Conservation (phyloP, 2,797 vertebrate genomes). For the Myotis planiceps region DNA sequence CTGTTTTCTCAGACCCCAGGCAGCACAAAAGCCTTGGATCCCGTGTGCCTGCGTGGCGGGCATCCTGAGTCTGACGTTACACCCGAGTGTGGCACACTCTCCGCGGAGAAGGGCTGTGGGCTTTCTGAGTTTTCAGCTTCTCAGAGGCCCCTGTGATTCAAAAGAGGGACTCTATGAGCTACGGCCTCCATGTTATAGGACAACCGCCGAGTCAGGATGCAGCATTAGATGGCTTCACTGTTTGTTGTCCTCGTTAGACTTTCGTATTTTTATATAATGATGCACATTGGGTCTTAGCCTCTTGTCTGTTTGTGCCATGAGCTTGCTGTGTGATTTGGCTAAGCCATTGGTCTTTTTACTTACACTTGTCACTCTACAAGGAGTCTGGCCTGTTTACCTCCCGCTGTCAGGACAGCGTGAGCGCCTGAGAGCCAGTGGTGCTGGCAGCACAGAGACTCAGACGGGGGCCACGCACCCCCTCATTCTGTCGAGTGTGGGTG, state of each 20-base stretch:
- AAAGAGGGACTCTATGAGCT: neutral
- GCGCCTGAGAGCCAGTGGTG: neutral
- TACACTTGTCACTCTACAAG: neutral
- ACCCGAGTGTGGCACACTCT: neutral
- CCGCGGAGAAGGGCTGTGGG: neutral
- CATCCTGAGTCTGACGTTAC: neutral
- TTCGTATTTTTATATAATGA: neutral
- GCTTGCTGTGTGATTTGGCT: neutral
- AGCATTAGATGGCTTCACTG: neutral
- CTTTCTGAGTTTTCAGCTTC: neutral
- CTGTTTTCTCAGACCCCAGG: neutral
- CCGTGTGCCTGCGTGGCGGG: neutral
- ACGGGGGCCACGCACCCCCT: neutral
- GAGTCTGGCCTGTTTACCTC: neutral
- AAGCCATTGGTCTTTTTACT: neutral
- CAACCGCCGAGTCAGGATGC: neutral
- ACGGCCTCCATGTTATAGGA: fast-evolving
- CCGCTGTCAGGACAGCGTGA: neutral
- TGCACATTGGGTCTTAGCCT: too few species aligned
- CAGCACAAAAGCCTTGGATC: neutral
- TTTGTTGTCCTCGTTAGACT: neutral
- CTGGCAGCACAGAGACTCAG: neutral
- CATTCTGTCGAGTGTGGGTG: neutral
- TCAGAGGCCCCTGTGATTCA: neutral
- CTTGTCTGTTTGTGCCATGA: neutral